Evolutionary conservation across 2,113 vertebrate genomes (phyloP), one percentile per base, ranked within the genome.

Genomic region (Lasiurus cinereus): DNA sequence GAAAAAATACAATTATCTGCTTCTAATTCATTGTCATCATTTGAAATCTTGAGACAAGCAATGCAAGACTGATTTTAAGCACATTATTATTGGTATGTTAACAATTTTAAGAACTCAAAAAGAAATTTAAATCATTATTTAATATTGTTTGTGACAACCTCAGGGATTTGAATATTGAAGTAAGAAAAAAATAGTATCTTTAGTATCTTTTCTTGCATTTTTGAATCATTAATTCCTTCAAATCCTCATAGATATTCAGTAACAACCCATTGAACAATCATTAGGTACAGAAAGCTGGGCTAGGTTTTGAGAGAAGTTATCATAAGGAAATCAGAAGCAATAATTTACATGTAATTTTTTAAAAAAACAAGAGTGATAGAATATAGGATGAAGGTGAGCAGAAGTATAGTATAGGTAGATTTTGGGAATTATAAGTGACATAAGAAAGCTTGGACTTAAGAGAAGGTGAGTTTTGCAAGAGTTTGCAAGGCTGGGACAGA

Each of bases 21-120:
- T 92, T 88, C 48, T 76, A 54, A 82, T 64, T 79, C 56, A 83
- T 29, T 73, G 56, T 66, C 22, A 85, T 90, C 22, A 21, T 89
- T 76, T 77, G 27, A 86, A 83, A 59, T 82, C 21, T 54, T 46
- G 1, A 76, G 36, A 50, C 29, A 39, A 90, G 16, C 2, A 64
- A 70, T 27, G 31, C 4, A 85, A 85, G 27, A 7, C 24, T 64
- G 18, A 74, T 72, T 93, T 93, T 62, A 94, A 95, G 48, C 50
- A 70, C 43, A 88, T 48, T 73, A 70, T 79, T 69, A 86, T 90
- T 74, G 94, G 69, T n/a, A 88, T 15, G 39, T 39, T 39, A 76
- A 3, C 36, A 74, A 94, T 67, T 91, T 87, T 93, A 82, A 94
- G 27, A 97, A 73, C 19, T 87, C 69, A 76, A 86, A 84, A 83